phyloP scores from a whole-genome alignment of 2,797 vertebrate species.

The Pelodytes ibericus region DNA sequence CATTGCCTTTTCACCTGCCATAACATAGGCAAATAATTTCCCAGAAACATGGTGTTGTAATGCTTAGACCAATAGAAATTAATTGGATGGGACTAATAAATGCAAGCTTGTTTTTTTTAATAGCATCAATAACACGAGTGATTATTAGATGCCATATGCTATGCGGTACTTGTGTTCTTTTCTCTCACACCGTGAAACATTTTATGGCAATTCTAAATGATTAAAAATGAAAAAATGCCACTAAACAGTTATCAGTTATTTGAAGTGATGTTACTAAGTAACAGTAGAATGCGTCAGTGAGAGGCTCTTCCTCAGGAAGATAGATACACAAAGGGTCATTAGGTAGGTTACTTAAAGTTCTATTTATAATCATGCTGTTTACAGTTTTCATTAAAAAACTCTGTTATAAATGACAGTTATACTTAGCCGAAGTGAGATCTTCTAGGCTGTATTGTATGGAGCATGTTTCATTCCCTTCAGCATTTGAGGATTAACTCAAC shows the following conservation, averaged over 20 bases:
- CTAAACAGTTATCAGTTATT: constrained; percentile 3
- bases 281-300: constrained; percentile 31
- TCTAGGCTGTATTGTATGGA: neutral
- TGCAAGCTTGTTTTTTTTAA: neutral
- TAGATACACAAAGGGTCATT: constrained; percentile 13
- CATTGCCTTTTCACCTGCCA: neutral
- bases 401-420: neutral
- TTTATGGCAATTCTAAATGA: constrained; percentile 1
- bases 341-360: constrained; percentile 13
- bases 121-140: neutral
- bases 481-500: no score
- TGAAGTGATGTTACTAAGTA: constrained; percentile 49
- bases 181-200: neutral
- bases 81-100: neutral
- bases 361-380: constrained; percentile 9
- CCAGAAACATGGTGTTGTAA: neutral
- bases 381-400: neutral
- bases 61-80: neutral
- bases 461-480: neutral
- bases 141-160: neutral
- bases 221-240: neutral
- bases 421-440: neutral
- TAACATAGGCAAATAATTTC: neutral
- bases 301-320: constrained; percentile 1
- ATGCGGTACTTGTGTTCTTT: neutral